Percentiles rank a stretch among this genome's conserved stretches.
These are phyloP conservation scores for Metopia argyrocephala DNA, from an alignment of 2,888 invertebrate genomes.

Conservation along the genomic window DNA sequence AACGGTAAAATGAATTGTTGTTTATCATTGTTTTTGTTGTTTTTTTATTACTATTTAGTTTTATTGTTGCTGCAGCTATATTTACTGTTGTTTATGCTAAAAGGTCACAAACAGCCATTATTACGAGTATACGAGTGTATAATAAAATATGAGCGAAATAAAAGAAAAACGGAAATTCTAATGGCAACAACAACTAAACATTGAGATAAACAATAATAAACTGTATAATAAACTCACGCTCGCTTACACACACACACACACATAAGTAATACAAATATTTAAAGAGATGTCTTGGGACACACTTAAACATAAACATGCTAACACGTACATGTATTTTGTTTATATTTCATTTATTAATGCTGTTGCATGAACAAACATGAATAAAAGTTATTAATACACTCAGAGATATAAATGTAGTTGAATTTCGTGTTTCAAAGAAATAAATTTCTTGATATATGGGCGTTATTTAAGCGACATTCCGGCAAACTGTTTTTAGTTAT, in stretches of 20 bases:
- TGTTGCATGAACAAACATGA: not conserved
- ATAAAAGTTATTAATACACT: not conserved
- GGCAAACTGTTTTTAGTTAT: no score
- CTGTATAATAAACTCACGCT: not conserved
- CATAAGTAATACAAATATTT: not conserved
- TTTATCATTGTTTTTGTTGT: no score
- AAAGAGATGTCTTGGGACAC: not conserved
- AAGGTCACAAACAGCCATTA: not conserved
- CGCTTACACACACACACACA: not conserved
- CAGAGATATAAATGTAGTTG: not conserved
- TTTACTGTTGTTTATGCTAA: not conserved
- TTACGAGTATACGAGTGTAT: not conserved
- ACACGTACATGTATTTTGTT: not conserved
- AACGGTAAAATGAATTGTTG: no score
- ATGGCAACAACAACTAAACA: no score
- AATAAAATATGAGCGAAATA: conserved; percentile 7
- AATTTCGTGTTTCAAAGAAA: not conserved
- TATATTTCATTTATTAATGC: conserved; percentile 8
- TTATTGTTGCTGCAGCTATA: not conserved
- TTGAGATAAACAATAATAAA: not conserved
- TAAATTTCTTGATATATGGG: no score
- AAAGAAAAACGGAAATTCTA: no score
- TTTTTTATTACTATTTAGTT: not conserved
- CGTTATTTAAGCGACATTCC: no score
- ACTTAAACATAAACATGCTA: not conserved